Conservation (phyloP, 2,113 vertebrate genomes). For the Seriola quinqueradiata region DNA sequence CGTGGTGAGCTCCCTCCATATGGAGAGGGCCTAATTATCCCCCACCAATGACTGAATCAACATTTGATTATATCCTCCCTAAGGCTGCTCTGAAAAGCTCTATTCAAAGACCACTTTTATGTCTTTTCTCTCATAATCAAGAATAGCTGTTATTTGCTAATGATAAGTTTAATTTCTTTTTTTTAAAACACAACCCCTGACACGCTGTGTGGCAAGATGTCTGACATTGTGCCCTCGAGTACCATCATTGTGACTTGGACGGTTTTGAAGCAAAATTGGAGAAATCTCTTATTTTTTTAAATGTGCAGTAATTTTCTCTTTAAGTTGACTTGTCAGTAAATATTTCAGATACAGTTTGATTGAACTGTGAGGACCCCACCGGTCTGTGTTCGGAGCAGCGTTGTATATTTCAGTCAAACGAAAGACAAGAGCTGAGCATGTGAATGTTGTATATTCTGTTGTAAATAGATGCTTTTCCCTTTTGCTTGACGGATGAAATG, state of each 20-base stretch:
- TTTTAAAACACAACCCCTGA: slow-evolving; percentile 58
- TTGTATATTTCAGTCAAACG: slow-evolving; percentile 22
- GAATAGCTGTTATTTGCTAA: slow-evolving; percentile 82
- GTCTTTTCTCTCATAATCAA: slow-evolving; percentile 81
- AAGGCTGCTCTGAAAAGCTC: slow-evolving; percentile 72
- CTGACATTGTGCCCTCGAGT: slow-evolving; percentile 46
- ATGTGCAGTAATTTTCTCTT: slow-evolving; percentile 12
- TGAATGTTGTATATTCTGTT: slow-evolving; percentile 8
- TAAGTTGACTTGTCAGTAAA: background rate
- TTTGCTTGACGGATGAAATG: background rate
- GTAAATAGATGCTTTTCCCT: slow-evolving; percentile 9
- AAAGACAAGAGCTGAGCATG: background rate
- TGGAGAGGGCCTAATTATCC: slow-evolving; percentile 85
- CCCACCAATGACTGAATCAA: slow-evolving; percentile 84
- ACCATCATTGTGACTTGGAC: background rate
- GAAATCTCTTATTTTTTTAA: background rate
- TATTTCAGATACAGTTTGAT: slow-evolving; percentile 3
- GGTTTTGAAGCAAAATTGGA: slow-evolving; percentile 31
- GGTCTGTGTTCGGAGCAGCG: background rate
- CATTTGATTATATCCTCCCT: slow-evolving; percentile 85
- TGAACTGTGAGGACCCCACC: background rate
- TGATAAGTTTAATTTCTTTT: slow-evolving; percentile 76
- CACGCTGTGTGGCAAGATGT: slow-evolving; percentile 26
- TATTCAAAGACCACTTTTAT: slow-evolving; percentile 76
- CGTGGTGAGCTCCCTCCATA: slow-evolving; percentile 75